A percentile compares a stretch with the other conserved stretches of the same genome.
phyloP scores from a whole-genome alignment of 2,797 vertebrate genomes.

The Centropyge bicolor region DNA sequence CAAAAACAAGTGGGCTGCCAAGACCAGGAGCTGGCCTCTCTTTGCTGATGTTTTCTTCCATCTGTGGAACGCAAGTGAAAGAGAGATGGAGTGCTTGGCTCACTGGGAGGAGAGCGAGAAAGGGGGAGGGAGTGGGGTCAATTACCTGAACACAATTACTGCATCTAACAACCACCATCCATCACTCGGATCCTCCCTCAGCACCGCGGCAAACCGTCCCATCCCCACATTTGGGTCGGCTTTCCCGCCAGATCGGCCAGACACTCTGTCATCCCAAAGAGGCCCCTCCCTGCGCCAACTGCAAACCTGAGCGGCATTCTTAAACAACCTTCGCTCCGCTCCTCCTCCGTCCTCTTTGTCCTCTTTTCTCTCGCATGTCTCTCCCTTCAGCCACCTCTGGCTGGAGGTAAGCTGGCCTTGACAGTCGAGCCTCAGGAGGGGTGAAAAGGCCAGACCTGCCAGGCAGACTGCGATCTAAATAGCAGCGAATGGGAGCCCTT shows the following conservation, averaged over 20 bases:
- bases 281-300: slow-evolving; percentile 71
- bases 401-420: slow-evolving; percentile 62
- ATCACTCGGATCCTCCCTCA: slow-evolving; percentile 81
- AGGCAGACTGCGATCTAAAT: slow-evolving; percentile 62
- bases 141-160: slow-evolving; percentile 89
- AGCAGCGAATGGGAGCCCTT: slow-evolving; percentile 56
- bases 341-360: slow-evolving; percentile 38
- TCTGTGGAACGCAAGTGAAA: slow-evolving; percentile 68
- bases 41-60: slow-evolving; percentile 68
- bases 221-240: slow-evolving; percentile 76
- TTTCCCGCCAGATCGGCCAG: slow-evolving; percentile 80
- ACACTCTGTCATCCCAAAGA: slow-evolving; percentile 82
- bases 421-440: slow-evolving; percentile 59
- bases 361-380: slow-evolving; percentile 53
- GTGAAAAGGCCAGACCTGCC: slow-evolving; percentile 65
- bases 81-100: slow-evolving; percentile 72
- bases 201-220: slow-evolving; percentile 70
- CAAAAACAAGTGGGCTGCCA: slow-evolving; percentile 58
- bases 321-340: slow-evolving; percentile 67
- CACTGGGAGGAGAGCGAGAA: slow-evolving; percentile 58
- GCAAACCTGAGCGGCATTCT: slow-evolving; percentile 85
- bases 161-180: slow-evolving; percentile 86
- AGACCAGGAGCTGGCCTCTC: slow-evolving; percentile 28
- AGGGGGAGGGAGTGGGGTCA: slow-evolving; percentile 70
- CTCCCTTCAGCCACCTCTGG: slow-evolving; percentile 50